These are phyloP conservation scores for Solen grandis DNA, from an alignment of 1,140 invertebrate species.

Conservation along the genomic window DNA sequence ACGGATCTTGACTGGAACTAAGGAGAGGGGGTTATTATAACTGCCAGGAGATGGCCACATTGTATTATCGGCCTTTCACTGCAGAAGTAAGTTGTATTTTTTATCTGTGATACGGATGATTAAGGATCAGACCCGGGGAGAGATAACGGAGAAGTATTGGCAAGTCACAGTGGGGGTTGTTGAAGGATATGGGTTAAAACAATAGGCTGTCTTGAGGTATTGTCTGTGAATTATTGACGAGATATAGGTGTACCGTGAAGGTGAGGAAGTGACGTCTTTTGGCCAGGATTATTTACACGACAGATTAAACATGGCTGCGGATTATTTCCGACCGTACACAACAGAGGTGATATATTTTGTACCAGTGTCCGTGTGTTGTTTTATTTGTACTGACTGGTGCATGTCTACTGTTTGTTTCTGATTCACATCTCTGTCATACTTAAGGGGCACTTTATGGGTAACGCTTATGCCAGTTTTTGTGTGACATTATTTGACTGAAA, in stretches of 20 bases:
- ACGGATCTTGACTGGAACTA: no score
- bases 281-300: neutral
- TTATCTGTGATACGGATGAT: conserved; percentile 1
- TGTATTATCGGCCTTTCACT: conserved; percentile 78
- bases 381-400: neutral
- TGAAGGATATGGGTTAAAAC: neutral
- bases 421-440: neutral
- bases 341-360: conserved; percentile 10
- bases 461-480: neutral
- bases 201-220: neutral
- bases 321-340: conserved; percentile 51
- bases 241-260: neutral
- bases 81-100: conserved; percentile 66
- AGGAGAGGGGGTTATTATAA: no score
- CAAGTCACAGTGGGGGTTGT: neutral
- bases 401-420: neutral
- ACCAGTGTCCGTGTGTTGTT: neutral
- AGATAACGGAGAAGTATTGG: neutral
- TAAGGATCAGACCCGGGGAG: conserved; percentile 4
- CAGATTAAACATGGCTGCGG: conserved; percentile 39
- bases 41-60: conserved; percentile 79
- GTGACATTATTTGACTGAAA: neutral
- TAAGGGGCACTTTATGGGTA: neutral
- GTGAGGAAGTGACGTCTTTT: neutral
- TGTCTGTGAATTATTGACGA: neutral